These are phyloP conservation scores for Drosophila bocqueti DNA, from an alignment of 1,140 invertebrate genomes.

Conservation along the genomic window DNA sequence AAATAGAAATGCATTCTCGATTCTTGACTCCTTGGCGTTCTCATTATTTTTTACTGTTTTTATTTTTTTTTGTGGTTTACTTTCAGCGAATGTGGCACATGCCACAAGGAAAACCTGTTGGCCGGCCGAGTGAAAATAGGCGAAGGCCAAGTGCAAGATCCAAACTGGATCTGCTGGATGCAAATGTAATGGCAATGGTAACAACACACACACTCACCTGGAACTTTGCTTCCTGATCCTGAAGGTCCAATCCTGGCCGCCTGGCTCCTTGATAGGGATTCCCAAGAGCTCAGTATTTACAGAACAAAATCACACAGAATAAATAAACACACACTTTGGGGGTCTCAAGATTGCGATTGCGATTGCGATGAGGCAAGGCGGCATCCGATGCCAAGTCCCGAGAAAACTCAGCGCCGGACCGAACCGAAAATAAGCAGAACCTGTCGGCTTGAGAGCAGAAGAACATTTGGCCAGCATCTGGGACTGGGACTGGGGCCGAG, in stretches of 20 bases:
- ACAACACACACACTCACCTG: conserved; percentile 8
- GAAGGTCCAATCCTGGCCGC: background rate
- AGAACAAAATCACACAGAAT: background rate
- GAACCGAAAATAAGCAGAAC: conserved; percentile 54
- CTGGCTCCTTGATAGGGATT: background rate
- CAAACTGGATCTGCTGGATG: conserved; percentile 35
- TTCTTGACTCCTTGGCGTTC: conserved; percentile 17
- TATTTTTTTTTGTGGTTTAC: conserved; percentile 51
- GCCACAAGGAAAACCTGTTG: conserved; percentile 62
- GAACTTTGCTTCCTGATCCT: background rate
- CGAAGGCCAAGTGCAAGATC: conserved; percentile 65
- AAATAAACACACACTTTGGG: conserved; percentile 10
- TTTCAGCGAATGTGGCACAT: conserved; percentile 72
- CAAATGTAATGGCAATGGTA: conserved; percentile 7
- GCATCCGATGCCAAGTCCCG: conserved; percentile 3
- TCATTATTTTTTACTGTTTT: conserved; percentile 12
- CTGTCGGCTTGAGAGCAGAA: conserved; percentile 72
- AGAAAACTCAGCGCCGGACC: conserved; percentile 3
- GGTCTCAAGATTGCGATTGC: background rate
- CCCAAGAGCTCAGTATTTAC: background rate
- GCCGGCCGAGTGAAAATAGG: conserved; percentile 57
- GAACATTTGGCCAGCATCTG: conserved; percentile 67
- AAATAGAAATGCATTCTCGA: conserved; percentile 2
- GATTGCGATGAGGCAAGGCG: background rate
- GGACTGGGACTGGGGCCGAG: conserved; percentile 3